A percentile compares a stretch with the other conserved stretches of the same genome.
Conservation (phyloP, 2,113 vertebrate genomes). For the Brachypteracias leptosomus region DNA sequence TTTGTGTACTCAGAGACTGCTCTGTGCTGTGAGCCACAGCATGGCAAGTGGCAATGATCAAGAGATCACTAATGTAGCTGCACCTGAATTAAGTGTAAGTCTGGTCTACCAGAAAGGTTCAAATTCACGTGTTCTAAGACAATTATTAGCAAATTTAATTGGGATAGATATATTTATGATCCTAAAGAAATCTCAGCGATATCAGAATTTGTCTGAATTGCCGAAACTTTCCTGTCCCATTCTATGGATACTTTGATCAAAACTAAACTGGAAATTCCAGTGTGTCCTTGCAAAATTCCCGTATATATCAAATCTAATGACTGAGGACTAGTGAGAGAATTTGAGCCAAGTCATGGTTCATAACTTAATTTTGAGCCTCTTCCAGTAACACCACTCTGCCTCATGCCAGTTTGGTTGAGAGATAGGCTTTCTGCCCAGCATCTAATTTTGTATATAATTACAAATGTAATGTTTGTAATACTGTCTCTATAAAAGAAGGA, state of each 20-base stretch:
- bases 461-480: slow-evolving; percentile 9
- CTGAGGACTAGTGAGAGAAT: background rate
- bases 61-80: background rate
- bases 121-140: background rate
- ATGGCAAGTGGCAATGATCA: background rate
- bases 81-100: slow-evolving; percentile 2
- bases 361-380: slow-evolving; percentile 28
- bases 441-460: slow-evolving; percentile 19
- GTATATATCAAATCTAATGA: slow-evolving; percentile 33
- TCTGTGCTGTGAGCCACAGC: background rate
- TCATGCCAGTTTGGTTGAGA: slow-evolving; percentile 48
- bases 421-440: slow-evolving; percentile 28
- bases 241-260: background rate
- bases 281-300: background rate
- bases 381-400: slow-evolving; percentile 27
- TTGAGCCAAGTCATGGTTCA: slow-evolving; percentile 42
- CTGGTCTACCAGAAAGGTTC: background rate
- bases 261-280: background rate
- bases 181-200: background rate
- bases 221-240: background rate
- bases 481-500: background rate
- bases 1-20: background rate
- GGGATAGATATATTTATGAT: background rate
- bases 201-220: background rate
- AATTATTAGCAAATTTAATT: background rate